Conservation (phyloP, 2,113 vertebrate genomes). For the Anolis sagrei region DNA sequence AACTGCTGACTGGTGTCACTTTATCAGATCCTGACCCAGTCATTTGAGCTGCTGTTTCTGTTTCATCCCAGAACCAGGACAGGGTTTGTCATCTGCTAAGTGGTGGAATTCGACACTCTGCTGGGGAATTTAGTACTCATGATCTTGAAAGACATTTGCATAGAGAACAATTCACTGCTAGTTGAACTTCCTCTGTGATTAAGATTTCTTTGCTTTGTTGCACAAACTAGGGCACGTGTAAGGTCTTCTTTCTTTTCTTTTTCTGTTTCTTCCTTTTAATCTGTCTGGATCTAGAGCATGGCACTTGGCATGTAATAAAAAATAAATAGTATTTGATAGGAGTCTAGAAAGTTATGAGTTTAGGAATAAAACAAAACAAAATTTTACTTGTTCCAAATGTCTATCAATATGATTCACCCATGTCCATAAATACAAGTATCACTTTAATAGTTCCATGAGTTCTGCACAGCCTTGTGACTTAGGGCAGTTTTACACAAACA, state of each 20-base stretch:
- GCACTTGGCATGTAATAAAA: too few relatives aligned
- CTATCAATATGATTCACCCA: background rate
- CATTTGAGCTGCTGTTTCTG: constrained; percentile 6
- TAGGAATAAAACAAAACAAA: background rate
- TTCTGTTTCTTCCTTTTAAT: too few relatives aligned
- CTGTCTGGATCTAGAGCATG: too few relatives aligned
- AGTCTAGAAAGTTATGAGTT: background rate
- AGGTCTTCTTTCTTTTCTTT: too few relatives aligned
- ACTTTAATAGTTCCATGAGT: too few relatives aligned
- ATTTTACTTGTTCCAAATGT: background rate
- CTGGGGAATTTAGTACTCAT: background rate
- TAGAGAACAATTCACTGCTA: background rate
- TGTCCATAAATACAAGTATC: background rate
- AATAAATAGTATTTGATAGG: too few relatives aligned
- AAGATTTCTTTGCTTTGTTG: background rate
- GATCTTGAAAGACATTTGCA: background rate
- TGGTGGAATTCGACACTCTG: constrained; percentile 21
- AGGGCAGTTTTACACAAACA: too few relatives aligned
- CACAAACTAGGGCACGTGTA: too few relatives aligned
- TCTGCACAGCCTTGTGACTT: background rate
- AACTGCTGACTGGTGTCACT: background rate
- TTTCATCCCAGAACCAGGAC: constrained; percentile 2
- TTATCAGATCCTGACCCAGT: background rate
- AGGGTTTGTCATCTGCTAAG: constrained; percentile 21
- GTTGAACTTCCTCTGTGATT: background rate